Percentiles rank a stretch among this genome's conserved stretches.
Conservation (phyloP, 92 coral and sea anemone genomes). For the Actinernus sp. region DNA sequence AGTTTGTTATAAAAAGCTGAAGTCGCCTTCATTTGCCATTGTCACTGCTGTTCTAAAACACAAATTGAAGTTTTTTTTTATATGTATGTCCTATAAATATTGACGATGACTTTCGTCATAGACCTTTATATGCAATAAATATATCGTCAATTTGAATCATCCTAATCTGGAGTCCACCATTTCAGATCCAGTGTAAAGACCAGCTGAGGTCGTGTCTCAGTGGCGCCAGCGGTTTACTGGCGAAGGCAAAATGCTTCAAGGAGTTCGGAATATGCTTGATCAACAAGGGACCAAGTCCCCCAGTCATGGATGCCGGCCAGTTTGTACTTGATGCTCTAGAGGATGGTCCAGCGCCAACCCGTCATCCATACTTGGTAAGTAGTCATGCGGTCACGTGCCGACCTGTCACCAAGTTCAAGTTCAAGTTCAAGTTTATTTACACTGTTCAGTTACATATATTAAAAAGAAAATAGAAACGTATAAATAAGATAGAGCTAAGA, state of each 20-base stretch:
- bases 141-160: too few relatives aligned
- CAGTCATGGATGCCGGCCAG: slow-evolving; percentile 29
- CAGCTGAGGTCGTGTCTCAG: slow-evolving; percentile 21
- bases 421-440: neutral
- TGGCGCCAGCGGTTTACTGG: slow-evolving; percentile 14
- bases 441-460: too few relatives aligned
- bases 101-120: too few relatives aligned
- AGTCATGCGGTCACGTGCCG: neutral
- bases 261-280: slow-evolving; percentile 36
- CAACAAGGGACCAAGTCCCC: slow-evolving; percentile 50
- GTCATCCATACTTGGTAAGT: slow-evolving; percentile 75
- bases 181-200: slow-evolving; percentile 40
- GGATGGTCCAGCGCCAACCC: slow-evolving; percentile 50
- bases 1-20: too few relatives aligned
- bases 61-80: too few relatives aligned
- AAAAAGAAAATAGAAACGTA: too few relatives aligned
- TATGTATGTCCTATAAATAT: too few relatives aligned
- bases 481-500: too few relatives aligned
- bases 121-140: too few relatives aligned
- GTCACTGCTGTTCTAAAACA: too few relatives aligned
- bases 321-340: slow-evolving; percentile 41
- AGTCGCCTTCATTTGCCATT: too few relatives aligned
- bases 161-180: too few relatives aligned
- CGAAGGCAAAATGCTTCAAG: slow-evolving; percentile 36
- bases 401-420: neutral